Evolutionary conservation across 2,113 vertebrate species (phyloP).

Genomic region (Crotalus tigris): DNA sequence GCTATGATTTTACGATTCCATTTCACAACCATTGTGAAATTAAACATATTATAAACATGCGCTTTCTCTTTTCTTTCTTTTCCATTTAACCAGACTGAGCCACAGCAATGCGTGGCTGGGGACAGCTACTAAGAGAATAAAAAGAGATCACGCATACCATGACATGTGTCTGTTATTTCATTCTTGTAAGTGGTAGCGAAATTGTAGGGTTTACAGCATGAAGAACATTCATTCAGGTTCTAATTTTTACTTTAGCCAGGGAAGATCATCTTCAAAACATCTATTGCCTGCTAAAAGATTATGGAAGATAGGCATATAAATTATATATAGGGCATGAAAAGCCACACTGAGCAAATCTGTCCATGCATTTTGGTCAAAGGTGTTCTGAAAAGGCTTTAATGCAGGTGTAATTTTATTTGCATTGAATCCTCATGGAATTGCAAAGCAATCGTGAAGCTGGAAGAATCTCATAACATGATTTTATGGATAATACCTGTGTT

Average conservation of each 20-base stretch:
- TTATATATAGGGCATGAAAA: conserved; percentile 6
- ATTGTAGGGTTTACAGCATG: conserved; percentile 10
- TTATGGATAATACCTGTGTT: not conserved
- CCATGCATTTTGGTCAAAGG: conserved; percentile 20
- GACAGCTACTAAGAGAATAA: not conserved
- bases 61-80: no score
- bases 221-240: not conserved
- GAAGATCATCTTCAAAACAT: not conserved
- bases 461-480: not conserved
- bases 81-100: no score
- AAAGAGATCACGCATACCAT: not conserved
- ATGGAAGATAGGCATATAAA: not conserved
- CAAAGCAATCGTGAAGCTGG: not conserved
- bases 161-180: not conserved
- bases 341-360: not conserved
- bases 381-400: conserved; percentile 4
- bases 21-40: no score
- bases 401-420: not conserved
- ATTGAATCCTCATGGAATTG: not conserved
- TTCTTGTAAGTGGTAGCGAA: not conserved
- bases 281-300: conserved; percentile 15
- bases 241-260: conserved; percentile 35
- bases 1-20: no score
- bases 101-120: no score
- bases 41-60: no score